A percentile compares a stretch with the other conserved stretches of the same genome.
These are phyloP conservation scores for Coturnix japonica DNA, from an alignment of 2,113 vertebrate species.

Conservation along the genomic window DNA sequence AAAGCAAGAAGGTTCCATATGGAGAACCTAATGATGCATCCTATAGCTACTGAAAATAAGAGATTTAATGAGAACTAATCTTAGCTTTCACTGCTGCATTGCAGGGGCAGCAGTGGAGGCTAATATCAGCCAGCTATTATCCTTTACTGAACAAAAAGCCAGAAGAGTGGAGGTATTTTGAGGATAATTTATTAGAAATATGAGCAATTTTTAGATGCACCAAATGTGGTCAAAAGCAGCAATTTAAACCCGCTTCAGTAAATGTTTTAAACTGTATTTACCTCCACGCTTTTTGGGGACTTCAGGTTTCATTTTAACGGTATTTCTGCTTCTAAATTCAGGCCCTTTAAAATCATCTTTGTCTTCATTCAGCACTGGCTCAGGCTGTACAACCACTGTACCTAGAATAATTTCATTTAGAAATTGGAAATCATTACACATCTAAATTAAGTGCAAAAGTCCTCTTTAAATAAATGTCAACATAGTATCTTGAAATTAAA, in stretches of 20 bases:
- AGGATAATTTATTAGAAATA: slow-evolving; percentile 72
- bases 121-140: slow-evolving; percentile 62
- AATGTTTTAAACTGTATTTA: slow-evolving; percentile 80
- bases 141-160: slow-evolving; percentile 66
- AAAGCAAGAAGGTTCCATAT: not conserved
- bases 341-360: slow-evolving; percentile 99
- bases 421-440: slow-evolving; percentile 81
- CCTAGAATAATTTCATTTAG: slow-evolving; percentile 87
- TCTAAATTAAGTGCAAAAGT: slow-evolving; percentile 77
- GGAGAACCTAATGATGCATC: not conserved
- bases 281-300: slow-evolving; percentile 89
- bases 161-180: slow-evolving; percentile 82
- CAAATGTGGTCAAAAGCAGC: slow-evolving; percentile 76
- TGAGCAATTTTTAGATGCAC: slow-evolving; percentile 62
- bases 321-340: slow-evolving; percentile 94
- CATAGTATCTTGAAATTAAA: not conserved
- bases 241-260: slow-evolving; percentile 73
- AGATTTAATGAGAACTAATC: slow-evolving; percentile 20
- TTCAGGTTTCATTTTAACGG: slow-evolving; percentile 91
- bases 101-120: slow-evolving; percentile 77
- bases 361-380: slow-evolving; percentile 92
- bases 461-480: slow-evolving; percentile 51
- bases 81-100: slow-evolving; percentile 76
- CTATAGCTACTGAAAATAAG: not conserved
- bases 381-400: slow-evolving; percentile 94